phyloP scores from a whole-genome alignment of 2,888 invertebrate species.

The Diaprepes abbreviatus region DNA sequence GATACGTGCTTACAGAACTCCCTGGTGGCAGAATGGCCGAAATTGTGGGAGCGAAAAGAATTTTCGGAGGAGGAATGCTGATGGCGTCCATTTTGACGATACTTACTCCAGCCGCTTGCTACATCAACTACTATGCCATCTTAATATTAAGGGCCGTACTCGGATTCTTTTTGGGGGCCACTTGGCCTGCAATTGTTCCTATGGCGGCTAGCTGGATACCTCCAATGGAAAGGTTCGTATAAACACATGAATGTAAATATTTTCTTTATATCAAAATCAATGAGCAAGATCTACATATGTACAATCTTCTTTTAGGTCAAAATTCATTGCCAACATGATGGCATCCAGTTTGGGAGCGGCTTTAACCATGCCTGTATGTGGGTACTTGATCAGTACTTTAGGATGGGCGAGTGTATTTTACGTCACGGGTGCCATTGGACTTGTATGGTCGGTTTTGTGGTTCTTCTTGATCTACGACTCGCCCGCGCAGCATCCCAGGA shows the following conservation, averaged over 20 bases:
- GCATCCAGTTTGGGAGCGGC: slow-evolving; percentile 94
- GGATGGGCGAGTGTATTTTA: slow-evolving; percentile 95
- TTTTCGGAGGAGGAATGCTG: slow-evolving; percentile 90
- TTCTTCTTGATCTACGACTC: slow-evolving; percentile 85
- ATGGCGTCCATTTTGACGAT: slow-evolving; percentile 85
- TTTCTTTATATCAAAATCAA: too few species aligned
- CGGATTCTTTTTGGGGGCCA: slow-evolving; percentile 77
- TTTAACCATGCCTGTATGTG: slow-evolving; percentile 89
- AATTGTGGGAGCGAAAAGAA: slow-evolving; percentile 83
- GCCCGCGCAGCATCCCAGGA: slow-evolving; percentile 86
- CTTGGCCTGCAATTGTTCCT: slow-evolving; percentile 94
- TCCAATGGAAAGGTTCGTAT: slow-evolving; percentile 80
- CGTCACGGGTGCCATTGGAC: slow-evolving; percentile 70
- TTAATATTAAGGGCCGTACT: slow-evolving; percentile 73
- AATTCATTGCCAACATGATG: slow-evolving; percentile 94
- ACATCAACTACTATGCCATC: slow-evolving; percentile 77
- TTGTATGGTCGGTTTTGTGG: slow-evolving; percentile 88
- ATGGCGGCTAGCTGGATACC: slow-evolving; percentile 96
- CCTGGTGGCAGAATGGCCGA: slow-evolving; percentile 91
- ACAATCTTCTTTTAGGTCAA: slow-evolving; percentile 71
- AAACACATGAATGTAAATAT: too few species aligned
- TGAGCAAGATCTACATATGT: too few species aligned
- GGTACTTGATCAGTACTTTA: slow-evolving; percentile 81
- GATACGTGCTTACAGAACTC: slow-evolving; percentile 89
- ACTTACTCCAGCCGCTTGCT: slow-evolving; percentile 83